phyloP scores from a whole-genome alignment of 2,113 vertebrate genomes.

The Elephantulus edwardii region DNA sequence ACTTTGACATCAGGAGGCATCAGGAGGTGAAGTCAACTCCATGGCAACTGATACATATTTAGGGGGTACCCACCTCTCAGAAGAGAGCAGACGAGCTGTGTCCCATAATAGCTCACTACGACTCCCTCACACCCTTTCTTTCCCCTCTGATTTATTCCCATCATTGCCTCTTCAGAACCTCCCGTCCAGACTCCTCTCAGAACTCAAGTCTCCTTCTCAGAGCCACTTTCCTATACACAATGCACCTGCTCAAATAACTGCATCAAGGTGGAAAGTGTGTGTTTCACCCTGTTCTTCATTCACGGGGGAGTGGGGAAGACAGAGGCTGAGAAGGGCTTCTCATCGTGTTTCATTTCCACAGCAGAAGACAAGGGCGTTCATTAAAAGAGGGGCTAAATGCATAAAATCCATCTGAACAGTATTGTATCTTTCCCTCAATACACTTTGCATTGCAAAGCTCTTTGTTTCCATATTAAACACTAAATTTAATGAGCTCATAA shows the following conservation, averaged over 20 bases:
- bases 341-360: background rate
- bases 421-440: background rate
- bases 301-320: background rate
- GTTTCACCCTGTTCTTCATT: background rate
- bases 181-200: background rate
- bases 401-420: background rate
- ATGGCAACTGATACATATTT: background rate
- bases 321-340: background rate
- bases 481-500: conserved; percentile 17
- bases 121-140: background rate
- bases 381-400: background rate
- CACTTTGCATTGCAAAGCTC: background rate
- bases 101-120: background rate
- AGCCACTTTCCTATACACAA: background rate
- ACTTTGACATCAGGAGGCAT: background rate
- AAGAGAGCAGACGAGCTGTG: background rate
- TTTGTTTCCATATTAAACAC: background rate
- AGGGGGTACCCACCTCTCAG: background rate
- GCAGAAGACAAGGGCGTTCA: background rate
- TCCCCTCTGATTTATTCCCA: background rate
- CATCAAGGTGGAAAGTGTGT: background rate
- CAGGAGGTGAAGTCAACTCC: background rate
- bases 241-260: background rate
- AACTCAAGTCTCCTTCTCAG: background rate
- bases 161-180: background rate